Conservation (phyloP, 2,113 vertebrate genomes). For the Rhynchomys soricoides region DNA sequence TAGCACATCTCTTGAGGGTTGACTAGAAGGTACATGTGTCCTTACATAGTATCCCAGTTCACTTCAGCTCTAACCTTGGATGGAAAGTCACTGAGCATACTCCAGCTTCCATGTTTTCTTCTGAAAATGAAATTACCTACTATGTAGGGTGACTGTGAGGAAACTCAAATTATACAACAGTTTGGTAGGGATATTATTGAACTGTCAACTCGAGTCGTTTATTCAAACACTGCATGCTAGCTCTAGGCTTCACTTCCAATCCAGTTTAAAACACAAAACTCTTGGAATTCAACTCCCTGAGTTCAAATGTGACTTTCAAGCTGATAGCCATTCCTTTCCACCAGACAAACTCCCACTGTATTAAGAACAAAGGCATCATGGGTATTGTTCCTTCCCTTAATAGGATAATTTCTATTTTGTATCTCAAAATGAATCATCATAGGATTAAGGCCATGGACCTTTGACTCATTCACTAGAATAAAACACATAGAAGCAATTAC, state of each 20-base stretch:
- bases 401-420: neutral
- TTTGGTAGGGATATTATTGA: neutral
- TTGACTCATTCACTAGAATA: neutral
- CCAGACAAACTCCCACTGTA: neutral
- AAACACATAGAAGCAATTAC: neutral
- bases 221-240: neutral
- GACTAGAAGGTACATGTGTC: neutral
- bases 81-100: neutral
- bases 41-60: neutral
- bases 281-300: neutral
- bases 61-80: neutral
- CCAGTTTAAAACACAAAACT: neutral
- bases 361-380: neutral
- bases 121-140: neutral
- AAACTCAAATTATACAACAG: neutral
- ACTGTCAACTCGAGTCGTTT: neutral
- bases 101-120: neutral
- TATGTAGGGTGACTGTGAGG: neutral
- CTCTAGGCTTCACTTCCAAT: slow-evolving; percentile 13
- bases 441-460: neutral
- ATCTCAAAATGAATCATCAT: neutral
- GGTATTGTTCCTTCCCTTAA: neutral
- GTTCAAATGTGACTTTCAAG: neutral
- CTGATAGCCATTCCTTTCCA: neutral
- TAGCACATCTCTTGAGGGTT: neutral